phyloP scores from a whole-genome alignment of 2,888 invertebrate genomes.

The Zeuzera pyrina region DNA sequence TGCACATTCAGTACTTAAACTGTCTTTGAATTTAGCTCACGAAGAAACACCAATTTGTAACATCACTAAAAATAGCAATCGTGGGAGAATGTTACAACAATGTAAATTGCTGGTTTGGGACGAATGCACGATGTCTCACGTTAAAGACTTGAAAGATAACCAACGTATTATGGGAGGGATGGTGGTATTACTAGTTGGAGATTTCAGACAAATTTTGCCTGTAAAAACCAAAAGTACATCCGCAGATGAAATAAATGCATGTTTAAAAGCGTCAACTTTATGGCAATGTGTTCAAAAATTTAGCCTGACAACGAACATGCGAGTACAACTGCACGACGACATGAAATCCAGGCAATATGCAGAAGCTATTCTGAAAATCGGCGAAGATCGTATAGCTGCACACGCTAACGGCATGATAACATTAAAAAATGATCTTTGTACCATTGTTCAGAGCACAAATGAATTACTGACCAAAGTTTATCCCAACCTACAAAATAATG shows the following conservation, averaged over 20 bases:
- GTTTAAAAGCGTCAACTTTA: constrained; percentile 16
- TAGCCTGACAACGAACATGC: constrained; percentile 15
- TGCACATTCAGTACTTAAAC: no score
- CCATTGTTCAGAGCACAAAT: constrained; percentile 11
- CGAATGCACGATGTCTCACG: no score
- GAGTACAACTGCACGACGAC: constrained; percentile 18
- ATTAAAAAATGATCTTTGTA: constrained; percentile 14
- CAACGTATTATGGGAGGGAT: no score
- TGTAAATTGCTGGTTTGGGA: no score
- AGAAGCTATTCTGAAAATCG: constrained; percentile 18
- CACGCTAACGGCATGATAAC: constrained; percentile 16
- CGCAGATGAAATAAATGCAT: constrained; percentile 19
- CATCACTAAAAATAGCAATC: constrained; percentile 15
- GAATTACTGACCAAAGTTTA: constrained; percentile 15
- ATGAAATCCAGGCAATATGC: constrained; percentile 14
- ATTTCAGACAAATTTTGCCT: no score
- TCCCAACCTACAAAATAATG: constrained; percentile 14
- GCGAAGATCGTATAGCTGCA: constrained; percentile 15
- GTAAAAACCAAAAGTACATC: constrained; percentile 12
- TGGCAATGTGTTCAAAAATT: constrained; percentile 14
- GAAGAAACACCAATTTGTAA: constrained; percentile 17
- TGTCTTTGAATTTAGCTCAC: constrained; percentile 12
- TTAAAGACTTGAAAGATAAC: no score
- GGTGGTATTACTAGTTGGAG: no score
- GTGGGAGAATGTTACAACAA: constrained; percentile 8